Percentiles rank a stretch among this genome's conserved stretches.
Evolutionary conservation across 2,888 invertebrate species (phyloP).

Genomic region (Apamea monoglypha): DNA sequence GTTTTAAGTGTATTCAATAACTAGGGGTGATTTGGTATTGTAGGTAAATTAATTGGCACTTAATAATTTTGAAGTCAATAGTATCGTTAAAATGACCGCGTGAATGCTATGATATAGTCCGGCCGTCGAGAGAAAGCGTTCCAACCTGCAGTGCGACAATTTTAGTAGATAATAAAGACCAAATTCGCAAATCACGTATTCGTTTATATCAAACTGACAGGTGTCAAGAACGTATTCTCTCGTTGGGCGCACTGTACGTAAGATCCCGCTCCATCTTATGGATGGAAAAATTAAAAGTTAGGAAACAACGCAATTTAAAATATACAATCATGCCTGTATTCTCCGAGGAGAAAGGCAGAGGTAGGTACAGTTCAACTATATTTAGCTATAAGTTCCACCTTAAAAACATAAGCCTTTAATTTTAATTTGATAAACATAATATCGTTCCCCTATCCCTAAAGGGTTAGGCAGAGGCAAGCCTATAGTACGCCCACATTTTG

Average conservation of each 20-base stretch:
- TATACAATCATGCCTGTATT: not conserved
- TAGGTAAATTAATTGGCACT: conserved; percentile 42
- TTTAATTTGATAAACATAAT: not conserved
- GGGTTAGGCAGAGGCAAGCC: not conserved
- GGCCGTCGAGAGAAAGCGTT: not conserved
- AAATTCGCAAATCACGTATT: not conserved
- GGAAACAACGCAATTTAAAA: not conserved
- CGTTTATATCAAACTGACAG: not conserved
- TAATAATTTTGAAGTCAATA: not conserved
- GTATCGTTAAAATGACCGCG: not conserved
- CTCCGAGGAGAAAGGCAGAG: not conserved
- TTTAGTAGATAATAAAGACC: not conserved
- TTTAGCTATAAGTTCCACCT: not conserved
- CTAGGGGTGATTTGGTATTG: conserved; percentile 27
- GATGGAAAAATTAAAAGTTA: not conserved
- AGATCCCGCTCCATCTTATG: not conserved
- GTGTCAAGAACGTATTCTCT: not conserved
- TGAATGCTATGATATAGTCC: not conserved
- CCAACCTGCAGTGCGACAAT: too few species aligned
- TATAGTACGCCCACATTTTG: not conserved
- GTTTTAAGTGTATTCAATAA: conserved; percentile 49
- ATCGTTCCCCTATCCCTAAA: not conserved
- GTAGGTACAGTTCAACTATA: too few species aligned
- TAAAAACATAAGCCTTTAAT: not conserved
- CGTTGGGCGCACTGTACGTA: not conserved